Base-by-base conservation (phyloP, 2,797 vertebrate genomes). In the Anabas testudineus region DNA sequence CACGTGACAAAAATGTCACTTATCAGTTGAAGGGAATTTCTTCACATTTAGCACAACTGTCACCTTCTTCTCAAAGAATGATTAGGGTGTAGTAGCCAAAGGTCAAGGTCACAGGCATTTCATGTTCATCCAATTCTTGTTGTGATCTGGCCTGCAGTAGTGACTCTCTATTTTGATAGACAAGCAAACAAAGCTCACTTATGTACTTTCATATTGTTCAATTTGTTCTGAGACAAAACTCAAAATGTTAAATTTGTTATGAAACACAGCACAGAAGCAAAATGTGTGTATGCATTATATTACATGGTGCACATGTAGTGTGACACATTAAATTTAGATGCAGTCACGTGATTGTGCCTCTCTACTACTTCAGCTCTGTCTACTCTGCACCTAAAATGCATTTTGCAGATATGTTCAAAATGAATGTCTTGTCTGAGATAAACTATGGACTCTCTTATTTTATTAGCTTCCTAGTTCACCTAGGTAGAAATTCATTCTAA, bases 401-500 rank as follows among this genome's bases (percentile, higher is more conserved):
- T 30, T 30, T 30, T 36, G 37, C 36, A 2, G 4, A 39, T 10
- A 36, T 36, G 34, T 3, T 42, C 6, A 18, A 42, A 42, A 19
- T 39, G 16, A 48, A 19, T 7, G 18, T 58, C 42, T 24, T 15
- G 5, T 51, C 15, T 51, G 24, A 30, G 22, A 22, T 22, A 18
- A 57, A 14, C 43, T 15, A 42, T 16, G 12, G 54, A 37, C 32
- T 28, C 5, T 26, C n/a, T 28, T 30, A 30, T 43, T 10, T 43
- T 45, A 45, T 56, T 32, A 32, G 30, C 8, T 32, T 32, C 2
- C 8, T 32, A 12, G 36, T 36, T 36, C 2, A 36, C 32, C 30
- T 41, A 41, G 19, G 8, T 26, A 43, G 30, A 54, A 16, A 12
- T 36, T 57, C 1, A 36, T 61, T 64, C 32, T 54, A 55, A 63